Percentiles rank a stretch among this genome's conserved stretches.
Evolutionary conservation across 2,113 vertebrate genomes (phyloP).

Genomic region (Macaca nemestrina): DNA sequence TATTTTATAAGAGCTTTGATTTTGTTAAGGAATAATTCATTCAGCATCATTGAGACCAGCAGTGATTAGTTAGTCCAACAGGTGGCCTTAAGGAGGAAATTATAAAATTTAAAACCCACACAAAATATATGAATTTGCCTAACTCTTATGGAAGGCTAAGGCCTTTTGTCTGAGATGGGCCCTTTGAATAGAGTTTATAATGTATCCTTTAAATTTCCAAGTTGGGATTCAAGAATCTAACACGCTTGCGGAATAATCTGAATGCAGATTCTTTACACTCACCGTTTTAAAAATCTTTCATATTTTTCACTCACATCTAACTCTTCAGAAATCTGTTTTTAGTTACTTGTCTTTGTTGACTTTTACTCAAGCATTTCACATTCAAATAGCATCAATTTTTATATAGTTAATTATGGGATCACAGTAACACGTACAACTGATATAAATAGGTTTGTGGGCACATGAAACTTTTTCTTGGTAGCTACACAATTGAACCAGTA

Average conservation of each 20-base stretch:
- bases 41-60: neutral
- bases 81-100: neutral
- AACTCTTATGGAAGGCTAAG: neutral
- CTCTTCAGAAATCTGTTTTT: conserved; percentile 7
- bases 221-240: neutral
- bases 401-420: neutral
- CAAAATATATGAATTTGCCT: neutral
- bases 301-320: neutral
- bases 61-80: neutral
- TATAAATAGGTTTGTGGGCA: neutral
- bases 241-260: neutral
- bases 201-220: neutral
- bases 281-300: neutral
- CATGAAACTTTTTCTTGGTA: neutral
- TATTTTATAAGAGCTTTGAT: conserved; percentile 25
- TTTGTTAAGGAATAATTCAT: neutral
- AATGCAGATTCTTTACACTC: neutral
- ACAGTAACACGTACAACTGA: neutral
- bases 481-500: neutral
- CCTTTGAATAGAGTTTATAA: neutral
- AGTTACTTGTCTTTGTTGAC: neutral
- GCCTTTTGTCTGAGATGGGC: neutral
- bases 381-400: neutral
- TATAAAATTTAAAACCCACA: neutral
- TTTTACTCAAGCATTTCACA: neutral